Evolutionary conservation across 1,140 invertebrate genomes (phyloP).

Genomic region (Orius insidiosus): DNA sequence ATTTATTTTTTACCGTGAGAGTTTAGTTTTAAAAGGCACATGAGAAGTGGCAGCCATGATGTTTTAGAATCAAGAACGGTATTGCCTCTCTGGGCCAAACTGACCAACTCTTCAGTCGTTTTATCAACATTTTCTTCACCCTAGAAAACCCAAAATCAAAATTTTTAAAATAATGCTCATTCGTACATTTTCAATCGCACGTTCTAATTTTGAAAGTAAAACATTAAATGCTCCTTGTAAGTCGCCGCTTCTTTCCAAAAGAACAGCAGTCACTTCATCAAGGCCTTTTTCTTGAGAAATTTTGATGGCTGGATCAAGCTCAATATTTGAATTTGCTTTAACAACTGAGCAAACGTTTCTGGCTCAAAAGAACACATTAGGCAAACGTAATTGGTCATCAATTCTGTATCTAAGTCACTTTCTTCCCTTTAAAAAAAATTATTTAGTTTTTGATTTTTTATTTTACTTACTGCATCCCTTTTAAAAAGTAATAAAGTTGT

Average conservation of each 20-base stretch:
- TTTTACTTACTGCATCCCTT: constrained; percentile 19
- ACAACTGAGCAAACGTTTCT: constrained; percentile 15
- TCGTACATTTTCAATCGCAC: constrained; percentile 19
- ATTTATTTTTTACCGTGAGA: constrained; percentile 16
- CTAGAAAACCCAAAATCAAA: constrained; percentile 4
- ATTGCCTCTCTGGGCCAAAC: constrained; percentile 20
- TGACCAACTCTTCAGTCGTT: constrained; percentile 21
- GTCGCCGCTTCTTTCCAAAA: constrained; percentile 22
- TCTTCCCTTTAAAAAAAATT: constrained; percentile 16
- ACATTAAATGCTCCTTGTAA: constrained; percentile 22
- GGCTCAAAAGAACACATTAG: constrained; percentile 18
- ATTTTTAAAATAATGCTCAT: background rate
- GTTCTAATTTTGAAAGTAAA: constrained; percentile 18
- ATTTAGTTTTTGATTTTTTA: no score
- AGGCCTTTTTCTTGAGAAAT: constrained; percentile 15
- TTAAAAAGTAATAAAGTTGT: constrained; percentile 15
- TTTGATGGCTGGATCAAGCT: constrained; percentile 17
- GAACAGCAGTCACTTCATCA: constrained; percentile 20
- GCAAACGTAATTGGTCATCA: constrained; percentile 17
- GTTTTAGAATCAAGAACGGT: constrained; percentile 20
- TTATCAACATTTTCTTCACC: constrained; percentile 18
- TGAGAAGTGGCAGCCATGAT: constrained; percentile 22
- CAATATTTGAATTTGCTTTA: constrained; percentile 15
- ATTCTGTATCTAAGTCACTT: constrained; percentile 15
- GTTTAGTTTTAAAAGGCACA: constrained; percentile 21